Evolutionary conservation across 2,113 vertebrate genomes (phyloP).

Genomic region (Bucco capensis): DNA sequence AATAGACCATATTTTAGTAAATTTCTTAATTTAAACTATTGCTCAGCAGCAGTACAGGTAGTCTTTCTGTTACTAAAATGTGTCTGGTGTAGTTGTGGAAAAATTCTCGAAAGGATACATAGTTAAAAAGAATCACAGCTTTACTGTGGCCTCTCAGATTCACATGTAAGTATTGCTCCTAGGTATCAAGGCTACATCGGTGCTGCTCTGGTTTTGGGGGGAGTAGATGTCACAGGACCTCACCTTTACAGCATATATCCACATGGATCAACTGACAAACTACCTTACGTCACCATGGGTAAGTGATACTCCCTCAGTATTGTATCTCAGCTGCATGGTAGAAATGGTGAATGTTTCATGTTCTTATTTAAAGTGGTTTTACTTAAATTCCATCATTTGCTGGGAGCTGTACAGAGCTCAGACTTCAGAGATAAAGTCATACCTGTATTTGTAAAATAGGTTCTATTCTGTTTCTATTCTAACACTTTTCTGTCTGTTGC

Average conservation of each 20-base stretch:
- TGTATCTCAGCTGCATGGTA: neutral
- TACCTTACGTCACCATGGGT: constrained; percentile 99
- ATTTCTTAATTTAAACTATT: rapidly evolving
- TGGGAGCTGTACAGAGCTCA: neutral
- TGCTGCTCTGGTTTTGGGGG: constrained; percentile 91
- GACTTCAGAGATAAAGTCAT: neutral
- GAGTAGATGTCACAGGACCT: constrained; percentile 89
- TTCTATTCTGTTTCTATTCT: neutral
- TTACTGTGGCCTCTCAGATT: neutral
- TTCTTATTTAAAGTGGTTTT: rapidly evolving
- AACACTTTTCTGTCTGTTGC: rapidly evolving
- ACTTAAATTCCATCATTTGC: rapidly evolving
- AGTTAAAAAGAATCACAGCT: neutral
- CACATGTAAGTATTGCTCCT: neutral
- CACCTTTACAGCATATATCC: constrained; percentile 98
- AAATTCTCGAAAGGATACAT: neutral
- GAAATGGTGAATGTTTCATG: rapidly evolving
- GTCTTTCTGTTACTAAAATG: rapidly evolving
- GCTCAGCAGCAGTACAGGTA: neutral
- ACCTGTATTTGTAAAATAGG: rapidly evolving
- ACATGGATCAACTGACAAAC: constrained; percentile 95
- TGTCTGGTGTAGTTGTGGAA: rapidly evolving
- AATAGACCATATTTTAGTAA: rapidly evolving
- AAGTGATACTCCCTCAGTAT: constrained; percentile 28
- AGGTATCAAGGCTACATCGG: constrained; percentile 99